Percentiles rank a stretch among this genome's conserved stretches.
Conservation (phyloP, 2,888 invertebrate genomes). For the Malthinus flaveolus region DNA sequence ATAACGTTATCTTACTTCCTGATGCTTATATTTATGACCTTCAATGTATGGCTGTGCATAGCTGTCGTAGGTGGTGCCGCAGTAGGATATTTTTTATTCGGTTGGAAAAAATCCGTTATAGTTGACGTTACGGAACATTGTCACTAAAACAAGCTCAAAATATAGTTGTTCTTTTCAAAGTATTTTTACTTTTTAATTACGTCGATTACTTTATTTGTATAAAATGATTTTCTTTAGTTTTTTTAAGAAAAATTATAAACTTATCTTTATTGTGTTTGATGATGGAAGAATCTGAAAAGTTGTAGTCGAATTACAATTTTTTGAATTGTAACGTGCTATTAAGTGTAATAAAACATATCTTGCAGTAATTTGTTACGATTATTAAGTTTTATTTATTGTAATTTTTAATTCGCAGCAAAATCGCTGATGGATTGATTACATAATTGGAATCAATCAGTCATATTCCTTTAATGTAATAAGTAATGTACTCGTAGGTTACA, state of each 20-base stretch:
- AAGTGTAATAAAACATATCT: no score
- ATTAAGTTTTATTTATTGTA: not conserved
- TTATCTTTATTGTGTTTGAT: not conserved
- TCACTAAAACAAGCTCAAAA: slow-evolving; percentile 55
- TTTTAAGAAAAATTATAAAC: not conserved
- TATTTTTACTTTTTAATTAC: not conserved
- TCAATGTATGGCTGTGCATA: slow-evolving; percentile 90
- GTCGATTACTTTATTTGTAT: slow-evolving; percentile 3
- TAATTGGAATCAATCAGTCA: slow-evolving; percentile 12
- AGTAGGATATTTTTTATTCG: slow-evolving; percentile 91
- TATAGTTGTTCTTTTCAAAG: slow-evolving; percentile 1
- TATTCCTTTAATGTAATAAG: slow-evolving; percentile 8
- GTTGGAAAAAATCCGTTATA: slow-evolving; percentile 92
- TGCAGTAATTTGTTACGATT: no score
- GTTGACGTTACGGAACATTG: slow-evolving; percentile 96
- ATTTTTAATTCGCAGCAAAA: not conserved
- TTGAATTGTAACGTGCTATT: no score
- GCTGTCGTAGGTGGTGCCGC: slow-evolving; percentile 89
- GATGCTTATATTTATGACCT: slow-evolving; percentile 97
- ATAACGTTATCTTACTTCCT: slow-evolving; percentile 90
- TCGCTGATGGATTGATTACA: not conserved
- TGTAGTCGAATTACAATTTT: not conserved
- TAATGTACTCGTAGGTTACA: slow-evolving; percentile 9
- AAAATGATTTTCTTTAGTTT: not conserved
- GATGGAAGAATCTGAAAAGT: not conserved